phyloP scores from a whole-genome alignment of 2,888 invertebrate species.

The Chymomyza caudatula region DNA sequence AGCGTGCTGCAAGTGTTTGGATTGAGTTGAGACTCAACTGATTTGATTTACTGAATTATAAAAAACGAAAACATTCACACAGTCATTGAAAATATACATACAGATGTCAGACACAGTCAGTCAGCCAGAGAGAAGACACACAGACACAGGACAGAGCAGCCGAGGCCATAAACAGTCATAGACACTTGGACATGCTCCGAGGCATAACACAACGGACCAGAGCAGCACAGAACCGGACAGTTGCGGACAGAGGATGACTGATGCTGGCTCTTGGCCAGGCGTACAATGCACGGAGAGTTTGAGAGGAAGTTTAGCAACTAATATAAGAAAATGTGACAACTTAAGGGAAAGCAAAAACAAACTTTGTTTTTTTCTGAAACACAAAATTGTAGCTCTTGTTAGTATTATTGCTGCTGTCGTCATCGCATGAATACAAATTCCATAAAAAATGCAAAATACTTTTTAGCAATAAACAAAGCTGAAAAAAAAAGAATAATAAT shows the following conservation, averaged over 20 bases:
- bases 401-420: no score
- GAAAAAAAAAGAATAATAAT: constrained; percentile 9
- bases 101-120: neutral
- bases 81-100: constrained; percentile 6
- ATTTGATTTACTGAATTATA: constrained; percentile 72
- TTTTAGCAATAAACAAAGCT: constrained; percentile 33
- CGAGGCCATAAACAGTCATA: constrained; percentile 66
- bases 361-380: constrained; percentile 32
- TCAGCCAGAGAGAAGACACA: constrained; percentile 15
- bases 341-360: no score
- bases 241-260: neutral
- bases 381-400: constrained; percentile 45
- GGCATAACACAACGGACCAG: neutral
- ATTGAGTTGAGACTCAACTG: constrained; percentile 73
- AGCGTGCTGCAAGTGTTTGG: constrained; percentile 70
- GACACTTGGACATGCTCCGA: constrained; percentile 58
- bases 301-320: constrained; percentile 62
- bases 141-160: constrained; percentile 38
- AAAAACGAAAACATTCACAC: constrained; percentile 61
- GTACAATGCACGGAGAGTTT: constrained; percentile 26
- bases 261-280: neutral
- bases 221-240: constrained; percentile 2
- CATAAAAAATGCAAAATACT: constrained; percentile 57
- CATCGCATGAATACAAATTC: constrained; percentile 39
- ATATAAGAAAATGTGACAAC: constrained; percentile 71